A percentile compares a stretch with the other conserved stretches of the same genome.
phyloP scores from a whole-genome alignment of 2,113 vertebrate species.

The Labrus mixtus region DNA sequence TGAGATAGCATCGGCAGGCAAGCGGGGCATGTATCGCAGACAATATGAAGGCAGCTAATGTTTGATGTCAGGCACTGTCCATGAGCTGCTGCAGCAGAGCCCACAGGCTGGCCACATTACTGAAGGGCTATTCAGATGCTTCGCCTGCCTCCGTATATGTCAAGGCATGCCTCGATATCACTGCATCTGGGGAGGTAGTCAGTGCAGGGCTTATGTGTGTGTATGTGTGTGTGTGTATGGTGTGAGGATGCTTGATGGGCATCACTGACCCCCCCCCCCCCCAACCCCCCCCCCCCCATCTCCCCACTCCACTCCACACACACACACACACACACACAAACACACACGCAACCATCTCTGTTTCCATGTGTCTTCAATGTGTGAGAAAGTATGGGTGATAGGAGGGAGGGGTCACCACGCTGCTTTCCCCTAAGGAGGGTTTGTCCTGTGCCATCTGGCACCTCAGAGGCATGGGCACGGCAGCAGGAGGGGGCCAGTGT shows the following conservation, averaged over 20 bases:
- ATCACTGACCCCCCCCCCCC: constrained; percentile 61
- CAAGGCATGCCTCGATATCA: constrained; percentile 68
- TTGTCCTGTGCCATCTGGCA: constrained; percentile 84
- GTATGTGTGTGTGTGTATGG: constrained; percentile 1
- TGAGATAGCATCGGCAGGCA: constrained; percentile 91
- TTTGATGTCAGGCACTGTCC: constrained; percentile 63
- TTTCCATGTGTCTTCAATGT: constrained; percentile 73
- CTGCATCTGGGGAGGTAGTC: constrained; percentile 58
- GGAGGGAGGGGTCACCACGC: constrained; percentile 68
- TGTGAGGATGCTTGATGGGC: constrained; percentile 60
- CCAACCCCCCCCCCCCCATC: constrained; percentile 5
- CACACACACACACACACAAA: no score
- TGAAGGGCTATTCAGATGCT: constrained; percentile 73
- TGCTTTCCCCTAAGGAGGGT: constrained; percentile 78
- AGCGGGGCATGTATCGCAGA: constrained; percentile 44
- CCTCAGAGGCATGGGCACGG: constrained; percentile 72
- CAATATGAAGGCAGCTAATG: constrained; percentile 36
- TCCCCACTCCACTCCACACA: no score
- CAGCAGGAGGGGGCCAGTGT: constrained; percentile 58
- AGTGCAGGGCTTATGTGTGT: constrained; percentile 36
- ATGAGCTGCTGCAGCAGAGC: constrained; percentile 35
- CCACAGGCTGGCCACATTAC: constrained; percentile 48
- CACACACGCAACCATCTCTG: not conserved
- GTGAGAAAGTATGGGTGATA: constrained; percentile 78
- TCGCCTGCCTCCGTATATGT: constrained; percentile 58